Conservation (phyloP, 2,797 vertebrate species). For the Esox lucius region DNA sequence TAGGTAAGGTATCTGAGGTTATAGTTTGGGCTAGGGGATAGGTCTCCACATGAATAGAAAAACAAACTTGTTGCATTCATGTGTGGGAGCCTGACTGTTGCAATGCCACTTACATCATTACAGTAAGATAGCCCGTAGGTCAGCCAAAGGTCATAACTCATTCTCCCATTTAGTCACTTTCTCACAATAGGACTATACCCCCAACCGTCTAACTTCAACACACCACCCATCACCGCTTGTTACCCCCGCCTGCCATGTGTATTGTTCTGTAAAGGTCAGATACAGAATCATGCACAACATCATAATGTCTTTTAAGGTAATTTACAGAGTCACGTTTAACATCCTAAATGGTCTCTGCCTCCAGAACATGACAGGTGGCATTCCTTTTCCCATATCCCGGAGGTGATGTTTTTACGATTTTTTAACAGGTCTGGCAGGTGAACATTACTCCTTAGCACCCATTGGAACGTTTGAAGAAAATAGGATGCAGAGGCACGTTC, state of each 20-base stretch:
- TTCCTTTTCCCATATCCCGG: neutral
- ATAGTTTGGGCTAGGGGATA: too few species aligned
- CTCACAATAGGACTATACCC: constrained; percentile 6
- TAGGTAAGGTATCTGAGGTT: too few species aligned
- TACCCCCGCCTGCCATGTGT: neutral
- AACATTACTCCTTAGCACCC: too few species aligned
- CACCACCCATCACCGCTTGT: neutral
- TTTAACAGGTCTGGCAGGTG: too few species aligned
- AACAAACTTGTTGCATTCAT: too few species aligned
- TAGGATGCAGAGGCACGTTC: too few species aligned
- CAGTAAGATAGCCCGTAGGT: neutral
- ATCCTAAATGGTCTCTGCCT: neutral
- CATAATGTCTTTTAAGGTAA: neutral
- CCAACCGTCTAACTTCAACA: neutral
- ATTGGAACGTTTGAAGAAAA: too few species aligned
- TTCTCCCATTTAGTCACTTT: neutral
- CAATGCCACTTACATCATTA: constrained; percentile 15
- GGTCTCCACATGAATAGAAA: too few species aligned
- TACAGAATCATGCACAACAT: too few species aligned
- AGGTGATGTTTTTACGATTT: too few species aligned
- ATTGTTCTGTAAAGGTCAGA: neutral
- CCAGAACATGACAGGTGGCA: neutral
- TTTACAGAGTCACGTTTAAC: neutral
- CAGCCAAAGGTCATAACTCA: neutral
- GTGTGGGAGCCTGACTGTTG: neutral